Evolutionary conservation across 2,888 invertebrate genomes (phyloP).

Genomic region (Trypoxylon attenuatum): DNA sequence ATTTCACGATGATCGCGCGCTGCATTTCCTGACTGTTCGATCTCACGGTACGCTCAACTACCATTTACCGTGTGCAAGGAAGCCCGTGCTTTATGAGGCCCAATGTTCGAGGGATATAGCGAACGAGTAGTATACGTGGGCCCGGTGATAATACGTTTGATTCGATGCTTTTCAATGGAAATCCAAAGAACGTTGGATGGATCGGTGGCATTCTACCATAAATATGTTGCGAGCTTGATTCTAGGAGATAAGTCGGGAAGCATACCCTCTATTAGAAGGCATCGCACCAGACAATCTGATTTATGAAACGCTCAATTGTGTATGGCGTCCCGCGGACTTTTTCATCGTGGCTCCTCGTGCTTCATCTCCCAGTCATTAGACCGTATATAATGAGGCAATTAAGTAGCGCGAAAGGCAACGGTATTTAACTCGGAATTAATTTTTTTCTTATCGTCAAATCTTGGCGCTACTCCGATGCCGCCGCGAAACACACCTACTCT

Average conservation of each 20-base stretch:
- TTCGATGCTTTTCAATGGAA: not conserved
- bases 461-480: conserved; percentile 9
- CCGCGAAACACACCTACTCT: conserved; percentile 11
- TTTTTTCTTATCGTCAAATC: conserved; percentile 37
- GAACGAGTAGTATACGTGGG: no score
- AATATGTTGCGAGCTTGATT: conserved; percentile 10
- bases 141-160: not conserved
- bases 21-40: no score
- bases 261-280: conserved; percentile 2
- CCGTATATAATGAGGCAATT: conserved; percentile 43
- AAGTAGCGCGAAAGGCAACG: conserved; percentile 41
- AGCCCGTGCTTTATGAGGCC: no score
- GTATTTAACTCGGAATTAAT: conserved; percentile 43
- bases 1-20: not conserved
- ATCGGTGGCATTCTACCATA: not conserved
- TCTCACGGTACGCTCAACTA: no score
- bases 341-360: conserved; percentile 11
- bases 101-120: no score
- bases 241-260: conserved; percentile 7
- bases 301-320: conserved; percentile 24
- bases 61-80: no score
- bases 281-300: conserved; percentile 20
- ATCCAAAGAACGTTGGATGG: not conserved
- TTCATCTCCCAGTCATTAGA: conserved; percentile 38
- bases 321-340: conserved; percentile 4